Evolutionary conservation across 1,140 invertebrate genomes (phyloP).

Genomic region (Drosophila rhopaloa): DNA sequence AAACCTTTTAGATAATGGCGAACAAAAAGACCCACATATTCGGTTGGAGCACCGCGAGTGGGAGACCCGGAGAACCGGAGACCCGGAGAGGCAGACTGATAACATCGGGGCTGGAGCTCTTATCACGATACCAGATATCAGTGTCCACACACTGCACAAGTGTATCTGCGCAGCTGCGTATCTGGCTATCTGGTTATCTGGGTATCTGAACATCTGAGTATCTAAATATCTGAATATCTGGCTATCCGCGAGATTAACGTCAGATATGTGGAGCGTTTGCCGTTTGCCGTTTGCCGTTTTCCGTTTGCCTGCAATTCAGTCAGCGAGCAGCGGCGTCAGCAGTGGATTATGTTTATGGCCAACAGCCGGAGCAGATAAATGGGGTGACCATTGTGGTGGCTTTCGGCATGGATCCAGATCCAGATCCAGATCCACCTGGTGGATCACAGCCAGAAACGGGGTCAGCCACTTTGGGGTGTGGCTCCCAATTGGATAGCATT

Average conservation of each 20-base stretch:
- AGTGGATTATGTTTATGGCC: conserved; percentile 69
- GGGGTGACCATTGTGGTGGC: not conserved
- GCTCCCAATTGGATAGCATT: too few relatives aligned
- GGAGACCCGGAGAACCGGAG: conserved; percentile 22
- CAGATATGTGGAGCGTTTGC: conserved; percentile 63
- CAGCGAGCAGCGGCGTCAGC: conserved; percentile 33
- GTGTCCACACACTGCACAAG: conserved; percentile 21
- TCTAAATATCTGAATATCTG: conserved; percentile 2
- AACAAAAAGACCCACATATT: conserved; percentile 27
- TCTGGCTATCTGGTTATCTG: conserved; percentile 15
- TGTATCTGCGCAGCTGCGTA: conserved; percentile 37
- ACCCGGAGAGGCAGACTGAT: conserved; percentile 52
- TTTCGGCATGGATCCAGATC: not conserved
- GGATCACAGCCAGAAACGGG: too few relatives aligned
- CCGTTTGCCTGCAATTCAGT: conserved; percentile 48
- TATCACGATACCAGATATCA: conserved; percentile 58
- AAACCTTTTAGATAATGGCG: conserved; percentile 71
- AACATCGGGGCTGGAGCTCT: conserved; percentile 61
- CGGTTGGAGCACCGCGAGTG: conserved; percentile 3
- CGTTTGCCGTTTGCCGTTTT: conserved; percentile 38
- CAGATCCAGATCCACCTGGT: conserved; percentile 1
- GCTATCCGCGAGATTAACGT: conserved; percentile 65
- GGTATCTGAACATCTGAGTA: conserved; percentile 3
- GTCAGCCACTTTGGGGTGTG: too few relatives aligned
- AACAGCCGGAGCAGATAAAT: conserved; percentile 1